Evolutionary conservation across 2,888 invertebrate genomes (phyloP).

Genomic region (Syrphus vitripennis): DNA sequence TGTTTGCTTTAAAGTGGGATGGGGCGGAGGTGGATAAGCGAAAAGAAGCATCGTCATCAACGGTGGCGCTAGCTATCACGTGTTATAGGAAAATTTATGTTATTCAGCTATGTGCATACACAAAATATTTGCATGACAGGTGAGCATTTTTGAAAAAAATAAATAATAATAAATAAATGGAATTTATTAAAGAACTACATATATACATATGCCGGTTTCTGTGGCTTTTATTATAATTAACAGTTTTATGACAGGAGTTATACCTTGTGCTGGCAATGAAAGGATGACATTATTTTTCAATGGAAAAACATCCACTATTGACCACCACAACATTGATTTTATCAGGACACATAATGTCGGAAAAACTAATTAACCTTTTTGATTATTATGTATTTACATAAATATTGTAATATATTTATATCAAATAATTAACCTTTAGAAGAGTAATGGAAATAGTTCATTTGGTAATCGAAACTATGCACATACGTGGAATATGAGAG

Average conservation of each 20-base stretch:
- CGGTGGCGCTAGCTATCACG: background rate
- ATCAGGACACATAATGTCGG: background rate
- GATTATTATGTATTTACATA: too few relatives aligned
- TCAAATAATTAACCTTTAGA: background rate
- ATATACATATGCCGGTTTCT: background rate
- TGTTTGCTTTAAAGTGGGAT: background rate
- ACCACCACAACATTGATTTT: background rate
- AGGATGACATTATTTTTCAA: background rate
- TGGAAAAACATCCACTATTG: background rate
- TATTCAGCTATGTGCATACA: conserved; percentile 6
- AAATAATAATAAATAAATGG: background rate
- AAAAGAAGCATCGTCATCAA: background rate
- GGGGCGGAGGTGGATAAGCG: background rate
- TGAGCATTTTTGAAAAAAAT: background rate
- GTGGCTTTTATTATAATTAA: background rate
- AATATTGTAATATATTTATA: background rate
- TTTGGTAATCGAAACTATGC: background rate
- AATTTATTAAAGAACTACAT: conserved; percentile 6
- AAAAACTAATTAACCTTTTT: background rate
- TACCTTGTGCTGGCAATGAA: background rate
- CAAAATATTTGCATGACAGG: conserved; percentile 8
- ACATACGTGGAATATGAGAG: too few relatives aligned
- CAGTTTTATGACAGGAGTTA: background rate
- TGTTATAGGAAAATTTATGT: conserved; percentile 7
- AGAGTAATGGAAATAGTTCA: background rate